A percentile compares a stretch with the other conserved stretches of the same genome.
Evolutionary conservation across 2,797 vertebrate species (phyloP).

Genomic region (Sebastolobus altivelis): DNA sequence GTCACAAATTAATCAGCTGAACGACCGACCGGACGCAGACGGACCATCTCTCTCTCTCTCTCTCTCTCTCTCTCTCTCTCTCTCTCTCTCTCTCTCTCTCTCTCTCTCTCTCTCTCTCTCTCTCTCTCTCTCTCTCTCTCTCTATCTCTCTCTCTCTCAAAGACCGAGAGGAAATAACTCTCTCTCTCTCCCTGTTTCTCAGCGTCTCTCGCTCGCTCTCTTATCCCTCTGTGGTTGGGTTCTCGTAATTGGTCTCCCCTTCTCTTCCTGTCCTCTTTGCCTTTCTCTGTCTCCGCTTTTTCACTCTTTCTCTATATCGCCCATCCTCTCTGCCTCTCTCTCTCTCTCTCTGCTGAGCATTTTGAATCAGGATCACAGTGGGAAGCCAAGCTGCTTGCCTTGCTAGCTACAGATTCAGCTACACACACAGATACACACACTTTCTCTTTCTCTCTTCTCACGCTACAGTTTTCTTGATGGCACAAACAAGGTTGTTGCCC

Average conservation of each 20-base stretch:
- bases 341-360: constrained; percentile 51
- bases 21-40: constrained; percentile 68
- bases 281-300: constrained; percentile 43
- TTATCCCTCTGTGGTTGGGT: constrained; percentile 41
- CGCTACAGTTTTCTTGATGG: constrained; percentile 29
- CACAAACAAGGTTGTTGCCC: constrained; percentile 29
- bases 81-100: constrained; percentile 54
- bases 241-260: constrained; percentile 61
- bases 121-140: constrained; percentile 38
- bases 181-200: constrained; percentile 34
- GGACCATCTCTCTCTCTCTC: constrained; percentile 47
- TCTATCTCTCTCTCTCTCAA: constrained; percentile 42
- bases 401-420: constrained; percentile 33
- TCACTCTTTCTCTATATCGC: constrained; percentile 18
- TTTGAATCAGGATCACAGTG: constrained; percentile 77
- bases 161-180: constrained; percentile 67
- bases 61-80: constrained; percentile 32
- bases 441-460: not conserved
- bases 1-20: constrained; percentile 82
- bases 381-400: constrained; percentile 61
- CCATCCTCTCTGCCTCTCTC: constrained; percentile 12
- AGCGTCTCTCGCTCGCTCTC: constrained; percentile 35
- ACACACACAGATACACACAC: not conserved
- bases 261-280: constrained; percentile 60
- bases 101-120: constrained; percentile 32